Base-by-base conservation (phyloP, 2,797 vertebrate species). In the Chanos chanos region DNA sequence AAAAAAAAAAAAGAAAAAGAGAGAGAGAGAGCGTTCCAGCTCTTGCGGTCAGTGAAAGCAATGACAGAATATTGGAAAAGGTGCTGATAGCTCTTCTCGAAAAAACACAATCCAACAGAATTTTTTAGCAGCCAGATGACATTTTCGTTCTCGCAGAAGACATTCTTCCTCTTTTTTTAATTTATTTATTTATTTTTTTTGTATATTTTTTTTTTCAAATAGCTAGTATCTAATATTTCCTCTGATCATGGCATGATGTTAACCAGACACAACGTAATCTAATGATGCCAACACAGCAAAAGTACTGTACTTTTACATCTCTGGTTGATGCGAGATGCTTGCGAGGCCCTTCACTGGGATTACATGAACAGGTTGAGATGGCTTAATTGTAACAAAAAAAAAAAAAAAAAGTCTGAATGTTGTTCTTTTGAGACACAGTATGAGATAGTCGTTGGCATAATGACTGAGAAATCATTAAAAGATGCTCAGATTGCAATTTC, bases 61-160 rank as follows among this genome's bases (percentile, higher is more conserved):
- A 80, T 77, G 78, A 80, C 81, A 78, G 74, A 82, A 76, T 77
- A 75, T 86, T 81, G 74, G 66, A 80, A 84, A 86, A 87, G 81
- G 78, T 85, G 80, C 85, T 86, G 82, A 88, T 85, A 79, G 79
- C 71, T 70, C 73, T 69, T 58, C 76, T 79, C 76, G 47, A 80
- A 79, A 83, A 44, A 72, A 73, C 72, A 59, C 72, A 59, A 71
- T 79, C 74, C 47, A 47, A 62, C 68, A 66, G 80, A 79, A 76
- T 83, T 61, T 51, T 74, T 66, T 58, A 77, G 27, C 51, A 77
- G 64, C 22, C 48, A 24, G 57, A 39, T 64, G n/a, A 70, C 76
- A 74, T 61, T 49, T 61, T 18, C 52, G 68, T 16, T 36, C 34
- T 27, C 19, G 39, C 24, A 48, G 15, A 61, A 36, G 40, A 30